phyloP scores from a whole-genome alignment of 1,140 invertebrate genomes.

The Anastatus disparis region DNA sequence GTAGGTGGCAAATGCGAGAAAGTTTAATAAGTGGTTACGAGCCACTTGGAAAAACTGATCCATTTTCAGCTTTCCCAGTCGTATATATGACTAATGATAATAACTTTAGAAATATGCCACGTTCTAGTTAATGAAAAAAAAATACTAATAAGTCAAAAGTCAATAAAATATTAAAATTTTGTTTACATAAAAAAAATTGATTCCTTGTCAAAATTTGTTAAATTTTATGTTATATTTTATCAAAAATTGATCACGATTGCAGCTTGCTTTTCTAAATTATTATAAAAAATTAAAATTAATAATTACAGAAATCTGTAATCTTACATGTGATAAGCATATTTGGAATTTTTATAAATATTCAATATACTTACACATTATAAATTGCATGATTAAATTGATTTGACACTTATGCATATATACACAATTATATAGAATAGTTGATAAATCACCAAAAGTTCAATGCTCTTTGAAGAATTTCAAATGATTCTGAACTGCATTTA shows the following conservation, averaged over 20 bases:
- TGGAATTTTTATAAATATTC: constrained; percentile 24
- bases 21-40: constrained; percentile 66
- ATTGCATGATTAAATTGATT: not conserved
- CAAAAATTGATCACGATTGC: too few species aligned
- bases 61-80: constrained; percentile 54
- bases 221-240: too few species aligned
- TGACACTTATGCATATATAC: constrained; percentile 5
- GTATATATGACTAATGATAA: constrained; percentile 56
- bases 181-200: too few species aligned
- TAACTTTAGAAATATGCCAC: not conserved
- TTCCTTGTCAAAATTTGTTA: too few species aligned
- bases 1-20: constrained; percentile 75
- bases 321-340: not conserved
- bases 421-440: constrained; percentile 6
- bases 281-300: not conserved
- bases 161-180: too few species aligned
- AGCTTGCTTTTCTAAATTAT: too few species aligned
- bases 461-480: constrained; percentile 72
- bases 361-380: not conserved
- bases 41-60: constrained; percentile 60
- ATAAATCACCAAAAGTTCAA: constrained; percentile 69
- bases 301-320: constrained; percentile 7
- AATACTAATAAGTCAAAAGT: too few species aligned
- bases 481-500: constrained; percentile 67
- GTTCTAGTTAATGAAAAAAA: constrained; percentile 41